Base-by-base conservation (phyloP, 2,797 vertebrate species). In the Coluber constrictor region DNA sequence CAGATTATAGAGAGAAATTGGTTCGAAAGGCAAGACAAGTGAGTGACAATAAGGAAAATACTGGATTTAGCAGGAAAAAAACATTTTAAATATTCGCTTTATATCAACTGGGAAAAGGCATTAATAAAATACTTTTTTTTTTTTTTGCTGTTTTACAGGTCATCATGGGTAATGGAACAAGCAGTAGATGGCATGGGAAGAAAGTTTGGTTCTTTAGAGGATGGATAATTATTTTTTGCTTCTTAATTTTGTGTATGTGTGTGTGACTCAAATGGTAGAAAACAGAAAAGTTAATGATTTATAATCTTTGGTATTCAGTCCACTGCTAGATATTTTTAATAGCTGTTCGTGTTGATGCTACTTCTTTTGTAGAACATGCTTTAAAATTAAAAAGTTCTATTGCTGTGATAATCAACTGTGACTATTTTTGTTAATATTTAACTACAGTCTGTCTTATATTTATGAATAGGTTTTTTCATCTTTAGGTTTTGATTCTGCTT, bases 251-350 rank as follows among this genome's bases (percentile, higher is more conserved):
- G 70, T 93, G 79, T 37, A 37, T 90, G 95, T 61, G 60, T 16
- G 56, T 16, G 56, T 51, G 54, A 94, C 83, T 93, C 93, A 92
- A 89, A 60, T 74, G 94, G 18, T 86, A 94, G 93, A 37, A 79
- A 88, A 60, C 92, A 95, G 90, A 95, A 51, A 92, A 88, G 54
- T 91, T 92, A 87, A n/a, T 95, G 95, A 96, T 90, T 94, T 96
- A 37, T 93, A 88, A 83, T 91, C 66, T 61, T 93, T 57, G 32
- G 51, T 54, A 89, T 95, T 66, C 89, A 63, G 86, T 94, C 90
- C 23, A 10, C 29, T 54, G 27, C 86, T 92, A 88, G 43, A 59
- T 83, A 90, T 95, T 91, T 37, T 83, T 13, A 20, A 93, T 18
- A 7, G 23, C 51, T 93, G 92, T 89, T 90, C 56, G 57, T 91